These are phyloP conservation scores for Drosophila crucigera DNA, from an alignment of 2,888 invertebrate species.

Conservation along the genomic window DNA sequence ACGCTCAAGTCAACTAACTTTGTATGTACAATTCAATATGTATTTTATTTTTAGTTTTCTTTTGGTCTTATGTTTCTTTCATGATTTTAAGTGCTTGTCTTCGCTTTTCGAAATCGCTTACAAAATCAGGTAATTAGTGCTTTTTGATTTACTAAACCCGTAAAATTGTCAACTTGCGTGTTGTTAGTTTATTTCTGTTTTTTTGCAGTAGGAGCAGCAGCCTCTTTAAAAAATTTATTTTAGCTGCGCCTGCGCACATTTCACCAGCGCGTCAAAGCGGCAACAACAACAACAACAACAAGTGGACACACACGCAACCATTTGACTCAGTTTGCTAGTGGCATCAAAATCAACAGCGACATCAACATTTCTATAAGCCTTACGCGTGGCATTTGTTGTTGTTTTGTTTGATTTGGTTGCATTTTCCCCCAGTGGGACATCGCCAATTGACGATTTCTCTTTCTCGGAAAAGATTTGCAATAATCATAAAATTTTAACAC, in stretches of 20 bases:
- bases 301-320: constrained; percentile 33
- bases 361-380: constrained; percentile 49
- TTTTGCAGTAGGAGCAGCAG: constrained; percentile 21
- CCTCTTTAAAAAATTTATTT: constrained; percentile 50
- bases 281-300: constrained; percentile 30
- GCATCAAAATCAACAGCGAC: constrained; percentile 37
- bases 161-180: constrained; percentile 74
- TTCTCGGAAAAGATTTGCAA: constrained; percentile 77
- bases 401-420: constrained; percentile 44
- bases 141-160: constrained; percentile 82
- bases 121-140: constrained; percentile 81
- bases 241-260: constrained; percentile 66
- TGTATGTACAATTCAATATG: constrained; percentile 31
- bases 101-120: constrained; percentile 72
- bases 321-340: constrained; percentile 59
- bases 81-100: constrained; percentile 34
- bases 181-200: constrained; percentile 2
- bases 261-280: constrained; percentile 53
- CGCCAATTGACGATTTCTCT: constrained; percentile 74
- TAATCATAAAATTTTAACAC: constrained; percentile 77
- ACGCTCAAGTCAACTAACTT: constrained; percentile 44
- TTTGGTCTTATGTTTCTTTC: constrained; percentile 1
- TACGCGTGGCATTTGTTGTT: constrained; percentile 45
- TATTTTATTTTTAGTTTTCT: constrained; percentile 18
- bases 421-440: constrained; percentile 60